phyloP scores from a whole-genome alignment of 2,113 vertebrate genomes.

The Forbesichthys papilliferus region DNA sequence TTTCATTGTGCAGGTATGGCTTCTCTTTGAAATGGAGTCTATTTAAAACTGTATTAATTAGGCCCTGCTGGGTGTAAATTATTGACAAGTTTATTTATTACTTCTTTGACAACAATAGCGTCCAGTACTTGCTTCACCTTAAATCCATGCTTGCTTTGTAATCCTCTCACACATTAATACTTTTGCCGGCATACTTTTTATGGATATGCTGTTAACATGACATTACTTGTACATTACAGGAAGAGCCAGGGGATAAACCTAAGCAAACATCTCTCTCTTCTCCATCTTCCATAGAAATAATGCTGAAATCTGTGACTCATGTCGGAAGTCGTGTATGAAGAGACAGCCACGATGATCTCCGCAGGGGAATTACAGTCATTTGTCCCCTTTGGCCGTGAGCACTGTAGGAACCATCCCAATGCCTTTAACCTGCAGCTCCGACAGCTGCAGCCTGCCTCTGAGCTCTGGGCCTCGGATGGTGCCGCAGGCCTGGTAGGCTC shows the following conservation, averaged over 20 bases:
- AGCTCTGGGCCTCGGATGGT: conserved; percentile 94
- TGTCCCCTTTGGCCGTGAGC: conserved; percentile 94
- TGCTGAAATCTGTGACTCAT: conserved; percentile 99
- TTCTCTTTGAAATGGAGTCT: background rate
- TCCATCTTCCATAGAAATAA: conserved; percentile 84
- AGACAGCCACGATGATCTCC: conserved; percentile 98
- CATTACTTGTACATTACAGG: too few relatives aligned
- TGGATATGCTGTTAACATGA: too few relatives aligned
- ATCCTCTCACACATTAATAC: too few relatives aligned
- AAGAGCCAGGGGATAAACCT: background rate
- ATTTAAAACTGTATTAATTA: too few relatives aligned
- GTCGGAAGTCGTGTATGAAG: conserved; percentile 98
- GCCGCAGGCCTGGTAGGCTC: conserved; percentile 93
- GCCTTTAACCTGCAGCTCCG: conserved; percentile 94
- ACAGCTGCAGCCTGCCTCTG: conserved; percentile 94
- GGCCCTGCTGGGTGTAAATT: too few relatives aligned
- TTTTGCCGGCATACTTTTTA: too few relatives aligned
- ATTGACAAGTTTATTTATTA: too few relatives aligned
- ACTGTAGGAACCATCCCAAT: conserved; percentile 95
- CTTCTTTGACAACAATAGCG: too few relatives aligned
- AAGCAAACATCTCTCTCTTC: background rate
- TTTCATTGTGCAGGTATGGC: background rate
- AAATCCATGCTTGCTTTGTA: too few relatives aligned
- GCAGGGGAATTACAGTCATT: conserved; percentile 98
- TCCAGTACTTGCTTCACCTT: too few relatives aligned